Base-by-base conservation (phyloP, 2,113 vertebrate genomes). In the Mastomys natalensis region DNA sequence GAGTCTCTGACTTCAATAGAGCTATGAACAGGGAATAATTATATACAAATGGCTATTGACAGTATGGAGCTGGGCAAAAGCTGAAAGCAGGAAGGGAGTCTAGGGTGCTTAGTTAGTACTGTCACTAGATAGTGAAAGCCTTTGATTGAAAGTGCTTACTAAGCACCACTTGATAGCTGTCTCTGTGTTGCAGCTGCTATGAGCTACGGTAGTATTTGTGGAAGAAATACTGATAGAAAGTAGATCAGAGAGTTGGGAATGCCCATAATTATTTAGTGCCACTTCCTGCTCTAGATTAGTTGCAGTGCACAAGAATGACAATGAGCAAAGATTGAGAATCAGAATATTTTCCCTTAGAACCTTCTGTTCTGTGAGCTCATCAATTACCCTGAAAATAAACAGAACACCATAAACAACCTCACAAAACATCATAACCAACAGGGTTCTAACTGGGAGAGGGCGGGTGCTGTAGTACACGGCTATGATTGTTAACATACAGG, bases 371-470 rank as follows among this genome's bases (percentile, higher is more conserved):
- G 29, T 62, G 5, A 66, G 86, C 88, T 91, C 82, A 82, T 78
- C 66, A 94, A n/a, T 73, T 15, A 89, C 37, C 53, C 91, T 34
- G 40, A 55, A 74, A 91, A 45, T 64, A 78, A 93, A 81, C 26
- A 70, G 34, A 92, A 87, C 6, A 58, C 37, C 40, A 64, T 45
- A 92, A 73, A 53, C 43, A 19, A 19, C 55, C 90, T 70, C 62
- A 85, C 62, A 66, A 85, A n/a, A n/a, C 13, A 68, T 60, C 51
- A 2, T 85, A 62, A 37, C 84, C 16, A 73, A 48, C 64, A 88
- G 96, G 58, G 76, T 16, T 34, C 72, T n/a, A 76, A 84, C 51
- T 53, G 43, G 60, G 24, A 73, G 68, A 58, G 68, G 48, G 24
- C 0, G 1, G 37, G 87, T 73, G 37, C 40, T 3, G 34, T n/a